A percentile compares a stretch with the other conserved stretches of the same genome.
Evolutionary conservation across 2,888 invertebrate species (phyloP).

Genomic region (Chloroclystis v-ata): DNA sequence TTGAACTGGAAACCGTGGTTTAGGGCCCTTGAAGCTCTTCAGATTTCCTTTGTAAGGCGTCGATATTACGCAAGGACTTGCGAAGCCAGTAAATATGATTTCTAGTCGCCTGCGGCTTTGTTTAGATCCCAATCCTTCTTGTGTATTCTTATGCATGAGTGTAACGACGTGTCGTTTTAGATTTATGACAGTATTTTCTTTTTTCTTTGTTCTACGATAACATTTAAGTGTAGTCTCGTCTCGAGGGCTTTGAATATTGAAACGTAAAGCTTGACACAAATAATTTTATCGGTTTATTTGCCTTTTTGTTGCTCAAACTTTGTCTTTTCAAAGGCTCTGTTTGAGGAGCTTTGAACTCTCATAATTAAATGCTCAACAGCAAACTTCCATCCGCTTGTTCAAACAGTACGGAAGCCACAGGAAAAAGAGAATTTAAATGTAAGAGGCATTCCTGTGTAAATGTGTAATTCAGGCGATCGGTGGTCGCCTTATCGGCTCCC

Average conservation of each 20-base stretch:
- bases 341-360: conserved; percentile 10
- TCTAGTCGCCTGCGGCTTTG: conserved; percentile 21
- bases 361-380: conserved; percentile 12
- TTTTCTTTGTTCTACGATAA: conserved; percentile 9
- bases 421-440: conserved; percentile 17
- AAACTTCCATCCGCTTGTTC: conserved; percentile 13
- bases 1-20: conserved; percentile 54
- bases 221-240: conserved; percentile 1
- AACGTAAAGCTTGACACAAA: not conserved
- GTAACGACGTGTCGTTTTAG: conserved; percentile 15
- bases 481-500: conserved; percentile 51
- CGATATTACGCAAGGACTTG: conserved; percentile 46
- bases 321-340: conserved; percentile 1
- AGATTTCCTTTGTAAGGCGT: conserved; percentile 52
- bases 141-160: conserved; percentile 20
- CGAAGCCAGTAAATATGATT: conserved; percentile 24
- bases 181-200: conserved; percentile 16
- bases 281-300: conserved; percentile 4
- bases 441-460: conserved; percentile 19
- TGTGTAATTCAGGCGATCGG: conserved; percentile 25
- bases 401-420: conserved; percentile 16
- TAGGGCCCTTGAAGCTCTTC: conserved; percentile 51
- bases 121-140: conserved; percentile 21
- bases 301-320: conserved; percentile 2
- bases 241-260: conserved; percentile 1